These are phyloP conservation scores for Sthenelais limicola DNA, from an alignment of 2,888 invertebrate species.

Conservation along the genomic window DNA sequence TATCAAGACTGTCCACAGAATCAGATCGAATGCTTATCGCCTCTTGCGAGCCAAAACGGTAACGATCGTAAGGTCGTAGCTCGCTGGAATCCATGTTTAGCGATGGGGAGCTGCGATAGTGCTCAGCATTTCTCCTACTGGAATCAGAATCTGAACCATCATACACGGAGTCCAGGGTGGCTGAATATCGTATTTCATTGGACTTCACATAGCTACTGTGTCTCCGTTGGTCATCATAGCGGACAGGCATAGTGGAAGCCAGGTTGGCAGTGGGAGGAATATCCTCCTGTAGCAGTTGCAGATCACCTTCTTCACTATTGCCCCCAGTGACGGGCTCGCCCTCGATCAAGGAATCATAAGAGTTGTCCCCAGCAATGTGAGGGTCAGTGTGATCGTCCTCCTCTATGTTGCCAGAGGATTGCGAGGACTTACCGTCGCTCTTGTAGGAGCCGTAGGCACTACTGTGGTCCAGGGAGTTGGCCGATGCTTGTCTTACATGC, in stretches of 20 bases:
- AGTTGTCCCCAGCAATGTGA: slow-evolving; percentile 60
- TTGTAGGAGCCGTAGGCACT: slow-evolving; percentile 56
- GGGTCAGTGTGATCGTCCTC: slow-evolving; percentile 1
- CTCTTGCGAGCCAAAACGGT: slow-evolving; percentile 34
- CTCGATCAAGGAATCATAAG: slow-evolving; percentile 63
- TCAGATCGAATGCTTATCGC: slow-evolving; percentile 54
- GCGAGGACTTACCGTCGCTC: slow-evolving; percentile 40
- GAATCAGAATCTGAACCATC: not conserved
- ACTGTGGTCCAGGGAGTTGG: slow-evolving; percentile 55
- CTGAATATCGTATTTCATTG: slow-evolving; percentile 36
- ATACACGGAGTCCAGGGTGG: slow-evolving; percentile 30
- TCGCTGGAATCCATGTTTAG: not conserved
- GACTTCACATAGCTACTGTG: slow-evolving; percentile 23
- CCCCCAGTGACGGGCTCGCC: slow-evolving; percentile 52
- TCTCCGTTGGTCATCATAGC: slow-evolving; percentile 20
- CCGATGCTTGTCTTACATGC: slow-evolving; percentile 53
- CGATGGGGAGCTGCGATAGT: slow-evolving; percentile 17
- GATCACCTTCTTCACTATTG: not conserved
- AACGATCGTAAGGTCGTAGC: not conserved
- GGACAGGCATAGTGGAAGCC: slow-evolving; percentile 38
- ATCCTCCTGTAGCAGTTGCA: no score
- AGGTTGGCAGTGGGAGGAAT: not conserved
- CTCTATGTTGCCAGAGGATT: slow-evolving; percentile 11
- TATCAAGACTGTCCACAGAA: slow-evolving; percentile 65
- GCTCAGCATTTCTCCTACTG: not conserved